Evolutionary conservation across 2,888 invertebrate genomes (phyloP).

Genomic region (Ormia ochracea): DNA sequence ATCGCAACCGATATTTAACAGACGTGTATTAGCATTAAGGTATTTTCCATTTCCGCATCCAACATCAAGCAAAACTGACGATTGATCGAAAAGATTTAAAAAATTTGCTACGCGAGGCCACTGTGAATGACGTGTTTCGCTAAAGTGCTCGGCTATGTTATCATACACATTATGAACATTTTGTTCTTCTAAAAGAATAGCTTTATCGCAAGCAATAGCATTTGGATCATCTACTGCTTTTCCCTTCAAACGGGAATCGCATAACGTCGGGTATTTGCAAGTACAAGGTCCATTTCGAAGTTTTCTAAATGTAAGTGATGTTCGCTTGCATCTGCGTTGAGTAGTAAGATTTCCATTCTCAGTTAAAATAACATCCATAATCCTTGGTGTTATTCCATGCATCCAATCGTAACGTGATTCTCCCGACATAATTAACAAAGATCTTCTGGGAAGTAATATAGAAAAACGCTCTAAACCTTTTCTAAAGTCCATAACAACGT

Average conservation of each 20-base stretch:
- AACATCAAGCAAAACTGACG: conserved; percentile 89
- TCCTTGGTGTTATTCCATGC: conserved; percentile 91
- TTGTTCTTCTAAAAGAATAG: conserved; percentile 82
- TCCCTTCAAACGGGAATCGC: conserved; percentile 79
- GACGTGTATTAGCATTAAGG: conserved; percentile 77
- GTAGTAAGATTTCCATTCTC: conserved; percentile 78
- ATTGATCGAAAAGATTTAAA: conserved; percentile 81
- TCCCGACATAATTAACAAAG: conserved; percentile 87
- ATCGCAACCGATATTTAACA: conserved; percentile 86
- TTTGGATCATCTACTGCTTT: not conserved
- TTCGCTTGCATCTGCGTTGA: conserved; percentile 79
- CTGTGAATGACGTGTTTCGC: conserved; percentile 93
- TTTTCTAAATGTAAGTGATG: conserved; percentile 91
- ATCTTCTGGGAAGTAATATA: conserved; percentile 83
- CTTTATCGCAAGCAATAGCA: conserved; percentile 74
- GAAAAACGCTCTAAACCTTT: conserved; percentile 80
- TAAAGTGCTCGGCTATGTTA: conserved; percentile 95
- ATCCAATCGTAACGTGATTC: conserved; percentile 90
- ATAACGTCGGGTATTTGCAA: conserved; percentile 82
- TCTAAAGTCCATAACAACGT: conserved; percentile 93
- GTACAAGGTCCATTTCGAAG: conserved; percentile 80
- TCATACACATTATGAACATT: conserved; percentile 95
- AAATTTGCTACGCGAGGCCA: conserved; percentile 95
- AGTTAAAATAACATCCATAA: conserved; percentile 84
- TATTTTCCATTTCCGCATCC: conserved; percentile 99